Base-by-base conservation (phyloP, 2,888 invertebrate species). In the Empis stercorea region DNA sequence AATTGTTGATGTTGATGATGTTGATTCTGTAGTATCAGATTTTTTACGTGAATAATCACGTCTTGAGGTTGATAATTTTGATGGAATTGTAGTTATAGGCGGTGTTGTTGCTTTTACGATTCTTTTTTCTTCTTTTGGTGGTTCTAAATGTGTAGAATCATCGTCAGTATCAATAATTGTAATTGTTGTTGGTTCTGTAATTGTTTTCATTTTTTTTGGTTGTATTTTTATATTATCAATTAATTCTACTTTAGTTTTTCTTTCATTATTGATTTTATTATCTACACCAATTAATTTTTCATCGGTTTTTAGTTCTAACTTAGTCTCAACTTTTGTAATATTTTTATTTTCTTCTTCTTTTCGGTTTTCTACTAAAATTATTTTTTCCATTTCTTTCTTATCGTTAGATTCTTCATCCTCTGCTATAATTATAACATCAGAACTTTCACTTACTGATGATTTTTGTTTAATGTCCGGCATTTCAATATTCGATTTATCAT, bases 341-440 rank as follows among this genome's bases (percentile, higher is more conserved):
- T 6, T 1, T 30, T 30, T 44, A 20, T 23, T 51, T 43, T 44
- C 44, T 20, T 39, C 50, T 46, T 13, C 30, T 15, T n/a, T 48
- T 44, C 7, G 37, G 36, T 36, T 52, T 56, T 6, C 44, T 48
- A 10, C 9, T 7, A 27, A 27, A 27, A 27, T 27, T 7, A 27
- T 27, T 27, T 27, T 27, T 27, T 27, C 23, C 4, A 27, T 27
- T 7, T 27, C 23, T 27, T 27, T 27, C 4, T 30, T 37, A 9
- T 56, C 55, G 20, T 49, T 56, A 3, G 56, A 56, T 42, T 58
- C 58, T 16, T 58, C 56, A 48, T 59, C 59, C 1, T 58, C 57
- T 36, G 55, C 56, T 38, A 58, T 59, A n/a, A 58, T 50, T 32
- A 58, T 57, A 10, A 59, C 55, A 48, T 59, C 59, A 1, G 57